Base-by-base conservation (phyloP, 2,888 invertebrate genomes). In the Syrphus vitripennis region DNA sequence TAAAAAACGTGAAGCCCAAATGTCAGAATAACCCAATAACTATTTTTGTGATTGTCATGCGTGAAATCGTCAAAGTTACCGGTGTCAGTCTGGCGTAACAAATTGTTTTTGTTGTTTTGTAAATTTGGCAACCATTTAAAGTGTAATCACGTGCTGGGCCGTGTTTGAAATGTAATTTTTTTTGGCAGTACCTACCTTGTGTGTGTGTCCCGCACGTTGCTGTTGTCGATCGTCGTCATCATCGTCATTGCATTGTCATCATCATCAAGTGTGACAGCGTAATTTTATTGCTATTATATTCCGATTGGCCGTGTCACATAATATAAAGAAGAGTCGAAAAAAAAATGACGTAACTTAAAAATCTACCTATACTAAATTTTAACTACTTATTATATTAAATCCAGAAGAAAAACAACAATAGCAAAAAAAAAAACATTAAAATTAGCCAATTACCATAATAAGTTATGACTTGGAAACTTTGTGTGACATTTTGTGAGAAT, bases 61-160 rank as follows among this genome's bases (percentile, higher is more conserved):
- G 42, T 78, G 10, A 77, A 81, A 86, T 81, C 72, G 72, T 86
- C 69, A n/a, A n/a, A n/a, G 81, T 29, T 69, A 72, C 67, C 76
- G 65, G 80, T 70, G 48, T 61, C 29, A 45, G 31, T 37, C 12
- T 76, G 65, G 34, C 45, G n/a, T 72, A 31, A 80, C 48, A 53
- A 31, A 34, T 34, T 57, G 21, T 37, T 37, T 59, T 14, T 34
- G 4, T 42, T n/a, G n/a, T 61, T 40, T 9, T 50, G 29, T 50
- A 45, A 71, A 61, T 48, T 42, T 74, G 57, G 65, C 53, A 69
- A 48, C 69, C 82, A 74, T 86, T 78, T 48, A 82, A 53, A 82
- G 65, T 82, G 77, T 74, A 77, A 78, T 86, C 86, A 86, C 82
- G 82, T 82, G 81, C 86, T 78, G 50, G 40, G 74, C 34, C 63